These are phyloP conservation scores for Ichneumoninae sp. DNA, from an alignment of 2,888 invertebrate species.

Conservation along the genomic window DNA sequence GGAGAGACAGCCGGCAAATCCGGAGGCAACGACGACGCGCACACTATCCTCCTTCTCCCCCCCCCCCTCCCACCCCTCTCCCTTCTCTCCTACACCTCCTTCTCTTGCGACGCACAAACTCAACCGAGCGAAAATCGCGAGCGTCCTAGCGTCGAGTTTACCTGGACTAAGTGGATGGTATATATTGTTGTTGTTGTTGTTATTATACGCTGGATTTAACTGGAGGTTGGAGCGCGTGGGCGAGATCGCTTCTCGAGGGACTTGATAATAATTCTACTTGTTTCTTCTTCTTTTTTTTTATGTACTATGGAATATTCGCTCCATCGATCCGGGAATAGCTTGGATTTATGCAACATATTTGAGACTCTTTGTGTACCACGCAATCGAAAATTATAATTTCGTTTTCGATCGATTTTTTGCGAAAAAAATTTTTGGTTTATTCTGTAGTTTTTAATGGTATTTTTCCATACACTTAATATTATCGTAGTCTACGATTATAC, in stretches of 20 bases:
- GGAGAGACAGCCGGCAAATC: constrained; percentile 29
- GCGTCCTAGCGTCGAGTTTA: constrained; percentile 32
- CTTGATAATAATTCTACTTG: constrained; percentile 3
- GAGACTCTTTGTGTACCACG: too few relatives aligned
- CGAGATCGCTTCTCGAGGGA: constrained; percentile 15
- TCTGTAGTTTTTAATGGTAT: too few relatives aligned
- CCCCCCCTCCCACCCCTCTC: constrained; percentile 8
- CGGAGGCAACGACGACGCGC: constrained; percentile 26
- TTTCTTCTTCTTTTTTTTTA: not conserved
- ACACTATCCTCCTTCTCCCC: constrained; percentile 13
- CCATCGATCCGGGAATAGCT: constrained; percentile 1
- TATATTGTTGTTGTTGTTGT: constrained; percentile 27
- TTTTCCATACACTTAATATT: too few relatives aligned
- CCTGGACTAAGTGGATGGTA: constrained; percentile 37
- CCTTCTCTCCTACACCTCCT: not conserved
- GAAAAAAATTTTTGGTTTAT: too few relatives aligned
- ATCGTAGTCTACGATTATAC: too few relatives aligned
- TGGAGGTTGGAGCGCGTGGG: constrained; percentile 23
- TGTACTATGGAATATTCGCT: constrained; percentile 13
- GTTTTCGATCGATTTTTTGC: too few relatives aligned
- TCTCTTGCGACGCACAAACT: constrained; percentile 37
- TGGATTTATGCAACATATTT: not conserved
- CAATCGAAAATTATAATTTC: too few relatives aligned
- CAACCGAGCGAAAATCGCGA: constrained; percentile 45
- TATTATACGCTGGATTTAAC: not conserved